Evolutionary conservation across 2,888 invertebrate species (phyloP).

Genomic region (Caenorhabditis angaria): DNA sequence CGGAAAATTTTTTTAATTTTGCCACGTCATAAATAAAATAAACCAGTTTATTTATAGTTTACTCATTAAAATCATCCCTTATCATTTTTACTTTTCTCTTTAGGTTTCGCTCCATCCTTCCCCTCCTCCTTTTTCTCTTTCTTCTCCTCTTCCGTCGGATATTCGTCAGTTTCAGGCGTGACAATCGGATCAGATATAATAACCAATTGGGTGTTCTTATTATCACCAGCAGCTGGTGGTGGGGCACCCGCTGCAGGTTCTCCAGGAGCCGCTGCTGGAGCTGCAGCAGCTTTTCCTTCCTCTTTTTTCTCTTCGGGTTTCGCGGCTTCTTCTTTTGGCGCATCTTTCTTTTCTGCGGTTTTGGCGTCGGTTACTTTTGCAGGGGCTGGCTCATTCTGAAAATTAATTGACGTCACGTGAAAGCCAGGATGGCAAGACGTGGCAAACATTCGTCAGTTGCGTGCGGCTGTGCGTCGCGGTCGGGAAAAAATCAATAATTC

Average conservation of each 20-base stretch:
- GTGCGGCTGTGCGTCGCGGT: too few relatives aligned
- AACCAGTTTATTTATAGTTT: too few relatives aligned
- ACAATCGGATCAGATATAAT: slow-evolving; percentile 13
- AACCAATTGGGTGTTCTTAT: not conserved
- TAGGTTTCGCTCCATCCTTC: not conserved
- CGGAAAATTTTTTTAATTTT: too few relatives aligned
- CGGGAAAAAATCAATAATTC: too few relatives aligned
- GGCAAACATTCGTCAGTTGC: too few relatives aligned
- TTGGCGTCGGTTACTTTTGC: too few relatives aligned
- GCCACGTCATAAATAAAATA: too few relatives aligned
- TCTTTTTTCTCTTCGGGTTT: not conserved
- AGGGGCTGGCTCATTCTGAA: too few relatives aligned
- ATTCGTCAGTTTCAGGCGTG: slow-evolving; percentile 12
- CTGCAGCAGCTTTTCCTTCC: not conserved
- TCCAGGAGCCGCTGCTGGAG: not conserved
- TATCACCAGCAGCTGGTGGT: not conserved
- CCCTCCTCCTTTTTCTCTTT: not conserved
- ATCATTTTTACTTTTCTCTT: not conserved
- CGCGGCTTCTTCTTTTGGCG: not conserved
- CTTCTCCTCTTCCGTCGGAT: slow-evolving; percentile 13
- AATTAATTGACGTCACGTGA: too few relatives aligned
- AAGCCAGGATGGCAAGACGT: too few relatives aligned
- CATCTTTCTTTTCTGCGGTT: not conserved
- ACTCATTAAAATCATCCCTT: too few relatives aligned
- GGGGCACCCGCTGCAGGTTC: not conserved